phyloP scores from a whole-genome alignment of 1,140 invertebrate genomes.

The Melanaphis sacchari region DNA sequence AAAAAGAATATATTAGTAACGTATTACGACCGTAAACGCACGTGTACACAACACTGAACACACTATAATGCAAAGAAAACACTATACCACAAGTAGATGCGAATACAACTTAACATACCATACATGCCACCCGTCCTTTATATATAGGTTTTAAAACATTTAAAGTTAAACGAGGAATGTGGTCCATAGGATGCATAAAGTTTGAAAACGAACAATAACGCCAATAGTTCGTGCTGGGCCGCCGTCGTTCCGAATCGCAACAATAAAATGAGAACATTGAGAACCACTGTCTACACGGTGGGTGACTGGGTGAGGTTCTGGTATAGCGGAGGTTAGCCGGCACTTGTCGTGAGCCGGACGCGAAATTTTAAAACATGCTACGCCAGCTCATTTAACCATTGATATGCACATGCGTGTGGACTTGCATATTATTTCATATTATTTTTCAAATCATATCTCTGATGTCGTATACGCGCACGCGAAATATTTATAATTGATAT shows the following conservation, averaged over 20 bases:
- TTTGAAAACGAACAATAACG: background rate
- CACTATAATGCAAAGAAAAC: too few relatives aligned
- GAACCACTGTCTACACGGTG: background rate
- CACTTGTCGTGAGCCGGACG: too few relatives aligned
- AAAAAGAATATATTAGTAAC: background rate
- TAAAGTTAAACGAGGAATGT: background rate
- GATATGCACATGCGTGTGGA: too few relatives aligned
- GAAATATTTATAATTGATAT: too few relatives aligned
- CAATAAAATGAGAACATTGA: too few relatives aligned
- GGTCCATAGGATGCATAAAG: background rate
- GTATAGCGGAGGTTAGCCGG: background rate
- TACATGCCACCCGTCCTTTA: background rate
- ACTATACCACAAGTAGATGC: too few relatives aligned
- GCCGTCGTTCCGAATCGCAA: conserved; percentile 61
- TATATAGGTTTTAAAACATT: background rate
- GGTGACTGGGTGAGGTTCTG: background rate
- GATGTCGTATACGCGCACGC: too few relatives aligned
- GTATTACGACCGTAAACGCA: background rate
- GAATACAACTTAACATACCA: too few relatives aligned
- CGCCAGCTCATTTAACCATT: too few relatives aligned
- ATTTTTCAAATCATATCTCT: too few relatives aligned
- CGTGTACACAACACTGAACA: background rate
- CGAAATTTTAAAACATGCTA: too few relatives aligned
- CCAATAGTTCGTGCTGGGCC: conserved; percentile 51
- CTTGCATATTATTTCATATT: too few relatives aligned